A percentile compares a stretch with the other conserved stretches of the same genome.
These are phyloP conservation scores for Heteropelma amictum DNA, from an alignment of 2,888 invertebrate species.

Conservation along the genomic window DNA sequence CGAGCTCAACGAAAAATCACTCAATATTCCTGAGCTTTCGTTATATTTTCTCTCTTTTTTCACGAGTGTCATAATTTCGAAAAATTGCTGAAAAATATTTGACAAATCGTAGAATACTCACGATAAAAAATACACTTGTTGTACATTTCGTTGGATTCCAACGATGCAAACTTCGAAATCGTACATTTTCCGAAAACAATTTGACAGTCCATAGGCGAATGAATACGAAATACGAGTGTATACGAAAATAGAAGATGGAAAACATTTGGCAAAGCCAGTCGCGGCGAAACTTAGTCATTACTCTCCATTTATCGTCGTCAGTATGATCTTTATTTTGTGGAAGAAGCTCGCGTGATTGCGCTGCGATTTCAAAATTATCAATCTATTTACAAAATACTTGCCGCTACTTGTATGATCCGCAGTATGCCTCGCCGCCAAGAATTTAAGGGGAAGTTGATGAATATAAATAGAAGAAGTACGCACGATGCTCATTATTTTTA, in stretches of 20 bases:
- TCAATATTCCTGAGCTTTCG: no score
- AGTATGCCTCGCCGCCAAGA: slow-evolving; percentile 1
- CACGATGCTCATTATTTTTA: not conserved
- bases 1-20: not conserved
- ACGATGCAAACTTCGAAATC: not conserved
- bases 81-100: no score
- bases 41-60: not conserved
- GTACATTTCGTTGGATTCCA: not conserved
- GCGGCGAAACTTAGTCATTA: slow-evolving; percentile 8
- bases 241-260: not conserved
- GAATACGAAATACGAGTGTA: not conserved
- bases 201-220: slow-evolving; percentile 41
- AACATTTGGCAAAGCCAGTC: slow-evolving; percentile 43
- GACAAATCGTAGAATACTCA: no score
- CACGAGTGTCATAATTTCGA: not conserved
- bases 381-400: not conserved
- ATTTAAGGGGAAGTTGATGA: not conserved
- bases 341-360: slow-evolving; percentile 41
- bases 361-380: slow-evolving; percentile 29
- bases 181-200: slow-evolving; percentile 52
- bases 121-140: no score
- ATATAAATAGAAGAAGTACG: not conserved
- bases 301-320: not conserved
- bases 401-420: not conserved
- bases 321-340: not conserved